phyloP scores from a whole-genome alignment of 2,797 vertebrate species.

The Melanotaenia pygmaea region DNA sequence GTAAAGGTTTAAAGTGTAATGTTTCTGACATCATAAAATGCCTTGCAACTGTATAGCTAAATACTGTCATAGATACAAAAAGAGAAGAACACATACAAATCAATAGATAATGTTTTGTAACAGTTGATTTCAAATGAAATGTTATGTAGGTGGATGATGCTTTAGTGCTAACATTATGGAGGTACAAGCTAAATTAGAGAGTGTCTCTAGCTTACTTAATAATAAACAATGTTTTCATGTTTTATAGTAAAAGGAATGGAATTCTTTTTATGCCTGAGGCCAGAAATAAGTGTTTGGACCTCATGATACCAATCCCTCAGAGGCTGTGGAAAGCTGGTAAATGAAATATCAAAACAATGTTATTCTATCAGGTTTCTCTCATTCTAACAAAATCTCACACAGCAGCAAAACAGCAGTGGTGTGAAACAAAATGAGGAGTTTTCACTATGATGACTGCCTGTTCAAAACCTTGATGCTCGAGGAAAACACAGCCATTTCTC shows the following conservation, averaged over 20 bases:
- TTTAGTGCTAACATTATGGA: background rate
- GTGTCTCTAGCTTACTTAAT: background rate
- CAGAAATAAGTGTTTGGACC: background rate
- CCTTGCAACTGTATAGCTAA: background rate
- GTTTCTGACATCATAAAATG: background rate
- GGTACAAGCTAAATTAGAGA: background rate
- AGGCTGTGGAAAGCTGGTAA: slow-evolving; percentile 5
- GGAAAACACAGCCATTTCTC: slow-evolving; percentile 24
- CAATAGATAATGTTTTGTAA: background rate
- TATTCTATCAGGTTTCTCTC: slow-evolving; percentile 8
- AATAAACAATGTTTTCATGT: background rate
- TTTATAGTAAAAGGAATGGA: background rate
- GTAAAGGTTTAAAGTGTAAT: background rate
- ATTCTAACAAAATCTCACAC: slow-evolving; percentile 3
- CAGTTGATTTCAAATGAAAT: background rate
- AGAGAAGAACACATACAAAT: background rate
- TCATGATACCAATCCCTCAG: background rate
- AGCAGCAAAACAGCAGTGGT: slow-evolving; percentile 4
- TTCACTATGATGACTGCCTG: background rate
- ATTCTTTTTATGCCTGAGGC: background rate
- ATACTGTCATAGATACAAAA: background rate
- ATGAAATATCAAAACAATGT: slow-evolving; percentile 3
- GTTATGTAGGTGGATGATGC: background rate
- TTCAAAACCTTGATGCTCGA: background rate
- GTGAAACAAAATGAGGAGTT: slow-evolving; percentile 7